Evolutionary conservation across 2,888 invertebrate genomes (phyloP), one percentile per base, ranked within the genome.

Genomic region (Ganaspis brasiliensis): DNA sequence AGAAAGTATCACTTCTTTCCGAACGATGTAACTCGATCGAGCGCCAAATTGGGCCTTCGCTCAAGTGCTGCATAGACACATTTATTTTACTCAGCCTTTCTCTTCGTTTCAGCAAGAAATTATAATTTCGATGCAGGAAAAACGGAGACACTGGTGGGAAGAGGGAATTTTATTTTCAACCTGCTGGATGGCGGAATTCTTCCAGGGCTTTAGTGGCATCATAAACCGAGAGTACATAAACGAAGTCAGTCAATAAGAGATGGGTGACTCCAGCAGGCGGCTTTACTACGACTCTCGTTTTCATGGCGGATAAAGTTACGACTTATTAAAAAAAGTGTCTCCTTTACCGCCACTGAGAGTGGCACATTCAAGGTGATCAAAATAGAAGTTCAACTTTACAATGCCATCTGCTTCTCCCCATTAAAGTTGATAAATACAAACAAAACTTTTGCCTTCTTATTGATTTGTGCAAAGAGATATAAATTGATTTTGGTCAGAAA

Each of bases 161-260:
- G 73, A 61, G 70, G 74, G 73, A 45, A 77, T 81, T 87, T 89
- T 86, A 87, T 87, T 87, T 88, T 87, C 84, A 86, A 87, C 81
- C 81, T 45, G 45, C 24, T 21, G 5, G 24, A 45, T 45, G 45
- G 67, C 14, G 45, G 40, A n/a, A 67, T 45, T 49, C 45, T 67
- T 67, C 67, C 45, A 45, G 45, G 24, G 67, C 14, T 67, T 91
- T 90, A 90, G 86, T 89, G 78, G 83, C 84, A 79, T 87, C 90
- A 82, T 90, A 91, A 91, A 90, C 86, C 77, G 84, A 82, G 86
- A 90, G 88, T 89, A 88, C 85, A 89, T 91, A 90, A 91, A 89
- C 86, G 88, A 89, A 87, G 87, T 87, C 84, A 89, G 90, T 90
- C 89, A 90, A 91, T 91, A 90, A 89, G 84, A 77, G 81, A 45